A percentile compares a stretch with the other conserved stretches of the same genome.
Conservation (phyloP, 2,888 invertebrate species). For the Dromius quadrimaculatus region DNA sequence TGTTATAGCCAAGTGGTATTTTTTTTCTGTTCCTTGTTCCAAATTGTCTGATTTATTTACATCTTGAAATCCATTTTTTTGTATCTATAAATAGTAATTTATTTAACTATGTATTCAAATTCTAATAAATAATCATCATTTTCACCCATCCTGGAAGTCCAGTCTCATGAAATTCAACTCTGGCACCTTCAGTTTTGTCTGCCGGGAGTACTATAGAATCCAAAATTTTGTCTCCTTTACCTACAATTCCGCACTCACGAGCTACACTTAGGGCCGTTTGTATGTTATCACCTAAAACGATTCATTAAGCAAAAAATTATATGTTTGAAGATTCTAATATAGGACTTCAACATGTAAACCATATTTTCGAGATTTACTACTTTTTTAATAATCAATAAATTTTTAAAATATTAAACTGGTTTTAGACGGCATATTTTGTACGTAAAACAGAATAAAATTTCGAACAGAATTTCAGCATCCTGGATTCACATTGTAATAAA, state of each 20-base stretch:
- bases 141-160: conserved; percentile 33
- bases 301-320: no score
- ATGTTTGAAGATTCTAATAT: no score
- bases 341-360: no score
- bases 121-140: not conserved
- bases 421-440: no score
- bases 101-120: not conserved
- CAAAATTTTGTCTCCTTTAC: conserved; percentile 54
- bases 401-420: no score
- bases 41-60: not conserved
- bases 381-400: no score
- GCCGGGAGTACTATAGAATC: conserved; percentile 59
- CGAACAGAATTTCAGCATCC: no score
- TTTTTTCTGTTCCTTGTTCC: conserved; percentile 40
- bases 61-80: not conserved
- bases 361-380: no score
- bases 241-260: conserved; percentile 87
- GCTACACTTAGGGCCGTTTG: conserved; percentile 94
- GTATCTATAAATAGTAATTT: not conserved
- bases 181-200: conserved; percentile 47
- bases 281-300: conserved; percentile 82
- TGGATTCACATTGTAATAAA: no score
- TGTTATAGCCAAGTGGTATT: conserved; percentile 61
- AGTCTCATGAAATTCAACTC: conserved; percentile 47
- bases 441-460: no score